These are phyloP conservation scores for Acronicta alni DNA, from an alignment of 2,888 invertebrate species.

Conservation along the genomic window DNA sequence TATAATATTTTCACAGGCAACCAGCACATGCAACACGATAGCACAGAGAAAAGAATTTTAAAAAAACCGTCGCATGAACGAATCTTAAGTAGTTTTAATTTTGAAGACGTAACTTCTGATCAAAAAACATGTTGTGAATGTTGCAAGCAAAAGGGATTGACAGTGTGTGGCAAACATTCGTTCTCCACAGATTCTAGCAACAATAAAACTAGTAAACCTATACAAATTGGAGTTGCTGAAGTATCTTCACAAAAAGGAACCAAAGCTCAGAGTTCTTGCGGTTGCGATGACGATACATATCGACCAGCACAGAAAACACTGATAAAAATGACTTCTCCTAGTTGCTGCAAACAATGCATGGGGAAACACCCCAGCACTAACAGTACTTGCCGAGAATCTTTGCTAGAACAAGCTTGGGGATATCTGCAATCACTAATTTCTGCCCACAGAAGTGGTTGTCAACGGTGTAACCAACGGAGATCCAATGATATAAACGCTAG, in stretches of 20 bases:
- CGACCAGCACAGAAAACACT: not conserved
- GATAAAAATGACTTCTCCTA: not conserved
- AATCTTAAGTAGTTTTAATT: constrained; percentile 24
- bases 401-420: constrained; percentile 17
- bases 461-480: constrained; percentile 17
- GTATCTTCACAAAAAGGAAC: not conserved
- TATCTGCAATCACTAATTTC: constrained; percentile 18
- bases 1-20: constrained; percentile 31
- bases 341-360: not conserved
- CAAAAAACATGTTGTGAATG: constrained; percentile 17
- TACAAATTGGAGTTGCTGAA: constrained; percentile 10
- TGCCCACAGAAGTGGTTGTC: constrained; percentile 14
- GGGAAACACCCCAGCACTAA: not conserved
- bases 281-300: not conserved
- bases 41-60: constrained; percentile 11
- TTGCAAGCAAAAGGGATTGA: constrained; percentile 6
- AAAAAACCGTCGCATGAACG: constrained; percentile 21
- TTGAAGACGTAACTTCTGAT: constrained; percentile 22
- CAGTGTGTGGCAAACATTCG: constrained; percentile 8
- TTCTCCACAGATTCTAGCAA: not conserved
- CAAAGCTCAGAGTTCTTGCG: not conserved
- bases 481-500: constrained; percentile 2
- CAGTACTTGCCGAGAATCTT: constrained; percentile 9
- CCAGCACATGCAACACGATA: constrained; percentile 16
- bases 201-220: constrained; percentile 6